Percentiles rank a stretch among this genome's conserved stretches.
Conservation (phyloP, 92 coral and sea anemone species). For the Zoanthus sociatus region DNA sequence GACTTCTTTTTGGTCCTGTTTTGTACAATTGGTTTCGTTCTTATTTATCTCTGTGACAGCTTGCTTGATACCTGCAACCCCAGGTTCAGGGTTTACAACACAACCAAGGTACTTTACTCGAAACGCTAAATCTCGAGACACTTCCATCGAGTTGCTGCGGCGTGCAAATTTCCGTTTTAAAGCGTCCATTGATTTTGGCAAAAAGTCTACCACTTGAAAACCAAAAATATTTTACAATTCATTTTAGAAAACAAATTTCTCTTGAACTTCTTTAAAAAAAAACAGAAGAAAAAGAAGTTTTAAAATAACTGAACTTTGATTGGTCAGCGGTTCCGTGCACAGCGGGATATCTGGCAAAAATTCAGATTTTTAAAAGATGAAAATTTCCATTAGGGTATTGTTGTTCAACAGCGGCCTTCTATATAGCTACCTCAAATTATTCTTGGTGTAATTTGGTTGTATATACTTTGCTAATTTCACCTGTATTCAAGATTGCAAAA, state of each 20-base stretch:
- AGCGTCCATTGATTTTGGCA: slow-evolving; percentile 40
- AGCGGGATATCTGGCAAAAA: slow-evolving; percentile 19
- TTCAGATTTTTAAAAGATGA: neutral
- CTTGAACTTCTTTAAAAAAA: neutral
- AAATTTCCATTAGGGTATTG: neutral
- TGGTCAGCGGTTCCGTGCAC: slow-evolving; percentile 28
- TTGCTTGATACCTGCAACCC: slow-evolving; percentile 59
- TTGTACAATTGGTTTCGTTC: slow-evolving; percentile 28
- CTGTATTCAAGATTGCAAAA: no score
- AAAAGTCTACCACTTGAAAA: neutral
- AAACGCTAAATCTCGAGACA: slow-evolving; percentile 54
- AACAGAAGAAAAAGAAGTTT: neutral
- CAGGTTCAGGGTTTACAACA: slow-evolving; percentile 48
- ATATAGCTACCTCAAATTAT: no score
- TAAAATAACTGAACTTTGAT: slow-evolving; percentile 34
- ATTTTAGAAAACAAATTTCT: neutral
- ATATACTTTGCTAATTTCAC: no score
- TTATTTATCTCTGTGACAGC: slow-evolving; percentile 56
- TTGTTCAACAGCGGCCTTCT: neutral
- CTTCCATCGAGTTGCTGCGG: slow-evolving; percentile 51
- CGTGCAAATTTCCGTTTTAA: slow-evolving; percentile 50
- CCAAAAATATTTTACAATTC: neutral
- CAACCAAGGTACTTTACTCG: slow-evolving; percentile 72
- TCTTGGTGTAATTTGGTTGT: no score
- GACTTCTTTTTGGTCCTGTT: slow-evolving; percentile 47